A percentile compares a stretch with the other conserved stretches of the same genome.
Evolutionary conservation across 2,113 vertebrate genomes (phyloP).

Genomic region (Dromas ardeola): DNA sequence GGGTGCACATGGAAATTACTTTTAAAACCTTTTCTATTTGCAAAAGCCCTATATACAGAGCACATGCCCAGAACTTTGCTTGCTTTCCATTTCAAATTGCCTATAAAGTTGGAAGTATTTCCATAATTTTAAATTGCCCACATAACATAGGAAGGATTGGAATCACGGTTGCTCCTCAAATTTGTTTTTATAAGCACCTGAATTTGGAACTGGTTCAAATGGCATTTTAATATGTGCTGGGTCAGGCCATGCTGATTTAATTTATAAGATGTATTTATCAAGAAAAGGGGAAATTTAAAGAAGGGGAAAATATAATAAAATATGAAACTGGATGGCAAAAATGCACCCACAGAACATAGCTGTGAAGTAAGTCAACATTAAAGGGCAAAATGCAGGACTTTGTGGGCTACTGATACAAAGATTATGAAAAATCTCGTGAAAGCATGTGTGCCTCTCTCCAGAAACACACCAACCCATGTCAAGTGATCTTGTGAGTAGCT

Average conservation of each 20-base stretch:
- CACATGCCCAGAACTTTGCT: constrained; percentile 12
- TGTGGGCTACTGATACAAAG: neutral
- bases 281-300: constrained; percentile 22
- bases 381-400: neutral
- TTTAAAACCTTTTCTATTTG: constrained; percentile 53
- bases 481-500: neutral
- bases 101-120: constrained; percentile 70
- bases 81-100: constrained; percentile 70
- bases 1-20: constrained; percentile 62
- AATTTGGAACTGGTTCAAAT: constrained; percentile 58
- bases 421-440: neutral
- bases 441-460: neutral
- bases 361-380: neutral
- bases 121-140: constrained; percentile 64
- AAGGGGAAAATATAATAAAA: neutral
- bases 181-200: constrained; percentile 75
- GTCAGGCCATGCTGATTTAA: constrained; percentile 50
- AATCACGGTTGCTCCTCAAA: constrained; percentile 45
- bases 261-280: constrained; percentile 34
- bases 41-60: constrained; percentile 47
- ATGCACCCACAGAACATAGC: neutral
- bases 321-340: neutral
- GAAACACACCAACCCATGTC: neutral
- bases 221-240: constrained; percentile 15
- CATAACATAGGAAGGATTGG: constrained; percentile 53